Conservation (phyloP, 2,113 vertebrate species). For the Halichoeres trimaculatus region DNA sequence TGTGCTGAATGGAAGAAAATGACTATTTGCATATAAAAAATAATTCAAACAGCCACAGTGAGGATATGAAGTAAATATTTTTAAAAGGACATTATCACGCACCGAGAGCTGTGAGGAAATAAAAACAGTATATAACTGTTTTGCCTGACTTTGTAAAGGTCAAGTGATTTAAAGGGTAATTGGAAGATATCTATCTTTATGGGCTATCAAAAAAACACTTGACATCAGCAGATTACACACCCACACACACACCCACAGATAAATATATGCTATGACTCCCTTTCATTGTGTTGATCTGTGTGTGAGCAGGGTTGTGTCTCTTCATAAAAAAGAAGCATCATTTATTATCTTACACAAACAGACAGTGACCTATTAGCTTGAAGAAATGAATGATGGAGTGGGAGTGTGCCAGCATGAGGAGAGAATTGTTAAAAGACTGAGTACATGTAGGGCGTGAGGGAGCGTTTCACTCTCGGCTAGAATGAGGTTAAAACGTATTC, state of each 20-base stretch:
- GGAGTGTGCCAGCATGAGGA: conserved; percentile 12
- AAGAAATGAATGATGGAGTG: conserved; percentile 36
- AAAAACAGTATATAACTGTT: conserved; percentile 25
- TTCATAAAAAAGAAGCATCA: conserved; percentile 43
- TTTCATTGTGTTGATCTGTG: not conserved
- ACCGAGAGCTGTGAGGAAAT: conserved; percentile 25
- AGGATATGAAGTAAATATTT: conserved; percentile 38
- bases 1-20: not conserved
- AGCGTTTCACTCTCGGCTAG: not conserved
- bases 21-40: conserved; percentile 2
- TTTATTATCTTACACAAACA: conserved; percentile 64
- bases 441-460: not conserved
- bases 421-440: conserved; percentile 30
- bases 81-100: conserved; percentile 21
- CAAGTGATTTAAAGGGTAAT: conserved; percentile 63
- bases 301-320: not conserved
- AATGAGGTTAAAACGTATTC: conserved; percentile 50
- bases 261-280: conserved; percentile 33
- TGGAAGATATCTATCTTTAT: conserved; percentile 62
- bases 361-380: conserved; percentile 43
- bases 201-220: conserved; percentile 47
- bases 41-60: conserved; percentile 14
- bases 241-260: not conserved
- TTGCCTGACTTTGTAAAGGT: conserved; percentile 72
- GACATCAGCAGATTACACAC: conserved; percentile 46